phyloP scores from a whole-genome alignment of 1,140 invertebrate species.

The Caenorhabditis remanei region DNA sequence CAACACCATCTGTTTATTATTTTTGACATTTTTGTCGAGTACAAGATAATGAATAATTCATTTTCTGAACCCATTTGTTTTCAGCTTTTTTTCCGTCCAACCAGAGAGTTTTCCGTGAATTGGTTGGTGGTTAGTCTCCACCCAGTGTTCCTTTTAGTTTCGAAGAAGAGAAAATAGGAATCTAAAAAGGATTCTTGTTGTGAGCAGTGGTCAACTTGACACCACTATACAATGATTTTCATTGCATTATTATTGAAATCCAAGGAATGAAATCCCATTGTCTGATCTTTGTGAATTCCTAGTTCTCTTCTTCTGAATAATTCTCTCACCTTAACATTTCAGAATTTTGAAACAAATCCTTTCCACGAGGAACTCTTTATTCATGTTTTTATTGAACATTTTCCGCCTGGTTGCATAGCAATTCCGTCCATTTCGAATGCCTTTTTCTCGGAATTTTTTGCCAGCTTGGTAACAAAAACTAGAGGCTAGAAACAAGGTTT shows the following conservation, averaged over 20 bases:
- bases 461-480: too few relatives aligned
- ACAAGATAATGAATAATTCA: constrained; percentile 6
- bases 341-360: too few relatives aligned
- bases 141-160: neutral
- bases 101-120: neutral
- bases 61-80: neutral
- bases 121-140: neutral
- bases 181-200: too few relatives aligned
- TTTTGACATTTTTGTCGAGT: neutral
- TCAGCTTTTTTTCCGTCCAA: neutral
- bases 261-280: too few relatives aligned
- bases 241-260: too few relatives aligned
- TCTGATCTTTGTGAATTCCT: too few relatives aligned
- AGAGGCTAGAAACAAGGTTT: too few relatives aligned
- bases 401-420: constrained; percentile 18
- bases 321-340: too few relatives aligned
- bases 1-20: neutral
- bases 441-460: neutral
- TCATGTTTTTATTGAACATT: neutral
- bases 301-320: too few relatives aligned
- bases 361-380: neutral
- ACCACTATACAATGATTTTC: too few relatives aligned
- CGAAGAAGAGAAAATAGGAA: too few relatives aligned
- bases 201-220: too few relatives aligned
- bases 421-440: neutral